Evolutionary conservation across 2,888 invertebrate species (phyloP).

Genomic region (Andrena haemorrhoa): DNA sequence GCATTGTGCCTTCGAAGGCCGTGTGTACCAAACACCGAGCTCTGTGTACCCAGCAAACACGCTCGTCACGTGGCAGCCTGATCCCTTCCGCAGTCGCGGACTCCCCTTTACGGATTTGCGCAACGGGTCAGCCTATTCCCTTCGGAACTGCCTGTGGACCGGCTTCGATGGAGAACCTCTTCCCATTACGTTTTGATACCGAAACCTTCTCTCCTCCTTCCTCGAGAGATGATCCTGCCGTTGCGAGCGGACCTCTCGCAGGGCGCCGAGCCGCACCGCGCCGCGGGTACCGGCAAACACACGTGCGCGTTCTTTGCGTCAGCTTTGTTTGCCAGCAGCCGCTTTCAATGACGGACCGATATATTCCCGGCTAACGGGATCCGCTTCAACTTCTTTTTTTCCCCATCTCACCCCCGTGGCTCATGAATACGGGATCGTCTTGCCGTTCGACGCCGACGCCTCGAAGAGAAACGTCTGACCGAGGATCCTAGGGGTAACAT

Average conservation of each 20-base stretch:
- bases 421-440: conserved; percentile 11
- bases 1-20: conserved; percentile 81
- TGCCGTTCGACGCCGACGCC: neutral
- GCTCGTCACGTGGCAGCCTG: conserved; percentile 80
- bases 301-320: conserved; percentile 77
- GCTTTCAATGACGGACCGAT: conserved; percentile 34
- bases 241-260: conserved; percentile 58
- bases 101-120: conserved; percentile 75
- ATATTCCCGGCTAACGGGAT: conserved; percentile 41
- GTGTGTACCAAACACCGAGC: conserved; percentile 82
- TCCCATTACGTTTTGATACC: conserved; percentile 52
- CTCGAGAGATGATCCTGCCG: conserved; percentile 53
- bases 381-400: conserved; percentile 3
- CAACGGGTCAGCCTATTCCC: conserved; percentile 68
- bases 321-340: conserved; percentile 71
- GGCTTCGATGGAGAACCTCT: conserved; percentile 48
- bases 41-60: conserved; percentile 84
- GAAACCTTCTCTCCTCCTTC: conserved; percentile 58
- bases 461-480: neutral
- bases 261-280: conserved; percentile 52
- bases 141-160: conserved; percentile 39
- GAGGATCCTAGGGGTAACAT: neutral
- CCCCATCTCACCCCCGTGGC: conserved; percentile 16
- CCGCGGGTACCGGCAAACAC: conserved; percentile 77
- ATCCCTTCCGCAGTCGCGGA: conserved; percentile 71